Base-by-base conservation (phyloP, 2,888 invertebrate genomes). In the Sinhomidia bicolor region DNA sequence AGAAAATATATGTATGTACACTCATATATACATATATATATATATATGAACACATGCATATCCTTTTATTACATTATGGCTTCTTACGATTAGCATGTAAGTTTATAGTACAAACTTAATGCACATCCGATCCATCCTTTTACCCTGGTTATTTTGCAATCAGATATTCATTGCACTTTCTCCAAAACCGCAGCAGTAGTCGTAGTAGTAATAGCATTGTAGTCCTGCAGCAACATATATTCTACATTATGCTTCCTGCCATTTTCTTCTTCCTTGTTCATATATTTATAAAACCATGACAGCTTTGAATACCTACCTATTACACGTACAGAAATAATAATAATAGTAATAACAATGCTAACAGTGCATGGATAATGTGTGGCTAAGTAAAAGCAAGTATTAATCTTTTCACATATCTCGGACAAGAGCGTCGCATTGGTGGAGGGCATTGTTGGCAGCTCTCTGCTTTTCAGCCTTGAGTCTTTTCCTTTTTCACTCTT, bases 391-490 rank as follows among this genome's bases (percentile, higher is more conserved):
- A 71, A 71, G 68, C 68, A 76, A 26, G 51, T 76, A 76, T 76
- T 76, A 62, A 82, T 47, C 65, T 82, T 47, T 71, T 47, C 36
- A 29, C 47, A 32, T 65, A 51, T 82, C 68, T 82, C 47, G 82
- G 82, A 65, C 79, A 81, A 65, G 44, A 44, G 65, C 71, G 71
- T 71, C 71, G 51, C 44, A 78, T 68, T 57, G 51, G 80, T 68
- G 79, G 86, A 86, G 80, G 68, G 68, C 71, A 80, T 80, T 86
- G 86, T 80, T 86, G 86, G 86, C 86, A 80, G 86, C 68, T 86
- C 54, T 85, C 76, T 85, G 62, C 44, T 51, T 85, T n/a, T 76
- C 20, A 85, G 79, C 79, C 44, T 17, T 51, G 68, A 83, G 36
- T 74, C 41, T 23, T 47, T 60, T 76, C 57, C 17, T 26, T 12